phyloP scores from a whole-genome alignment of 1,140 invertebrate species.

The Drosophila oshimai region DNA sequence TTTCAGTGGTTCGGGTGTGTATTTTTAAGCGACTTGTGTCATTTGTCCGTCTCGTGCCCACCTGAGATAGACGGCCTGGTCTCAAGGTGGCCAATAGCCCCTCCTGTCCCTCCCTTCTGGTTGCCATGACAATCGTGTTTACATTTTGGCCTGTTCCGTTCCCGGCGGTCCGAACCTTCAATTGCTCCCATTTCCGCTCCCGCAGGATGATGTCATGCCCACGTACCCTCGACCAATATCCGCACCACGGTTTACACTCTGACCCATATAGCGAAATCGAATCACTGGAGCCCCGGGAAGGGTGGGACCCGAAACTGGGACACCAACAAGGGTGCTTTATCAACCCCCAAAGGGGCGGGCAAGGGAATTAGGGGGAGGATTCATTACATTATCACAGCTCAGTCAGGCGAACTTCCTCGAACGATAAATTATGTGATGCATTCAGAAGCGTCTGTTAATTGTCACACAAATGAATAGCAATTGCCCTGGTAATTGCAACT shows the following conservation, averaged over 20 bases:
- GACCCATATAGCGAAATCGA: conserved; percentile 57
- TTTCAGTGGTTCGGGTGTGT: conserved; percentile 25
- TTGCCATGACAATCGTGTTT: conserved; percentile 60
- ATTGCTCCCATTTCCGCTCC: conserved; percentile 27
- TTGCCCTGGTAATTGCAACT: conserved; percentile 37
- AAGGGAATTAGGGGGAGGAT: background rate
- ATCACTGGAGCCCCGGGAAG: background rate
- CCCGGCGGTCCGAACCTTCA: conserved; percentile 16
- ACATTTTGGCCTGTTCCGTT: conserved; percentile 35
- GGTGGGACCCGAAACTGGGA: conserved; percentile 22
- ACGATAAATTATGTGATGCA: conserved; percentile 22
- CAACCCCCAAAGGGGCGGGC: background rate
- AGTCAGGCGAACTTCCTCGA: conserved; percentile 20
- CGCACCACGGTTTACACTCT: conserved; percentile 49
- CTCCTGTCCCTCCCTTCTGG: background rate
- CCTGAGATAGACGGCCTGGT: conserved; percentile 20
- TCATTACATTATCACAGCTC: conserved; percentile 16
- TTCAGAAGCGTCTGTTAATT: conserved; percentile 38
- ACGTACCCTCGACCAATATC: conserved; percentile 16
- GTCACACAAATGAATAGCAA: conserved; percentile 51
- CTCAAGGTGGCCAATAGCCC: conserved; percentile 19
- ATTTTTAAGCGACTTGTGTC: conserved; percentile 60
- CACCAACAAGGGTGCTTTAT: conserved; percentile 24
- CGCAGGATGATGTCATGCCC: conserved; percentile 57
- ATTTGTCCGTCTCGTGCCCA: conserved; percentile 54